These are phyloP conservation scores for Cacoxenus indagator DNA, from an alignment of 2,888 invertebrate species.

Conservation along the genomic window DNA sequence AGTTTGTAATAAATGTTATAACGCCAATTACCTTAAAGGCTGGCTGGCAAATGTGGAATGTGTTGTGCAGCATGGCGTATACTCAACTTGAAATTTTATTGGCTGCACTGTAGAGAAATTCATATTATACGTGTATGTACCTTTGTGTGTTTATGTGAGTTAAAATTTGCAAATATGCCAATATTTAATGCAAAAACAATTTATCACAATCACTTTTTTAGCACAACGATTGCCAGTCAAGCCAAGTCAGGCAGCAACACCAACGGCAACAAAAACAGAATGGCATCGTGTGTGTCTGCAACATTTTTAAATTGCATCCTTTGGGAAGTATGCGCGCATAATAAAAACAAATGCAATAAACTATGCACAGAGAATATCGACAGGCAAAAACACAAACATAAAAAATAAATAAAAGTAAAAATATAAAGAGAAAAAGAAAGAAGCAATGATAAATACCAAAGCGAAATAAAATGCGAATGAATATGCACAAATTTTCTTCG, in stretches of 20 bases:
- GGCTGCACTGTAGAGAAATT: no score
- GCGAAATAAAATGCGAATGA: background rate
- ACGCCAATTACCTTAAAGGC: background rate
- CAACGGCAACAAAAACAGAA: background rate
- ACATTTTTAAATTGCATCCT: slow-evolving; percentile 59
- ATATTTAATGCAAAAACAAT: background rate
- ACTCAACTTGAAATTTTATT: no score
- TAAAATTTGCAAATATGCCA: background rate
- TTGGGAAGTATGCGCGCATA: slow-evolving; percentile 30
- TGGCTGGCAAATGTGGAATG: background rate
- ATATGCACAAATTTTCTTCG: background rate
- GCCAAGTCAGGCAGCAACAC: background rate
- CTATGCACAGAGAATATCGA: background rate
- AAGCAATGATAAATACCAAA: background rate
- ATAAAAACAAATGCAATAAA: background rate
- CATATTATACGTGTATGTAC: background rate
- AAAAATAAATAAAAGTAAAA: background rate
- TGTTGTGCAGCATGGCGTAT: background rate
- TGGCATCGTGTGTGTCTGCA: slow-evolving; percentile 34
- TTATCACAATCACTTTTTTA: slow-evolving; percentile 3
- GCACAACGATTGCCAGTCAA: background rate
- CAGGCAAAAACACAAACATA: background rate
- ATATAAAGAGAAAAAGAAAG: background rate
- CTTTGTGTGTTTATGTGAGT: background rate
- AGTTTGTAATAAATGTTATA: background rate